Conservation (phyloP, 2,113 vertebrate genomes). For the Saguinus imperator region DNA sequence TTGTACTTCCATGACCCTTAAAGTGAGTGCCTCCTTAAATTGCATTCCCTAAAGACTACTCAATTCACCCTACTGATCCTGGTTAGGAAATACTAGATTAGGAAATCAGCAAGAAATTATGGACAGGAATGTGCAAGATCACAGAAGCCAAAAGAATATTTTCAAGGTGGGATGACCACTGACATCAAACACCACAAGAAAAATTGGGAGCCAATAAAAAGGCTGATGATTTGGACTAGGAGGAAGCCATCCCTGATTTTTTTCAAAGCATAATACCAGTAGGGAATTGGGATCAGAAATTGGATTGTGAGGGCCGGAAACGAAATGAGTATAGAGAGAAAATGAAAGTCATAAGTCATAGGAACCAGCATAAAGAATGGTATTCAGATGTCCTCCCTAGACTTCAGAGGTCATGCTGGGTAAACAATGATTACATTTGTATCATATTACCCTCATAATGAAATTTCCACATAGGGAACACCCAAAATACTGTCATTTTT, state of each 20-base stretch:
- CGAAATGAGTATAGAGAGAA: constrained; percentile 24
- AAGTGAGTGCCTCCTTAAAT: neutral
- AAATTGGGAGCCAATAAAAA: constrained; percentile 24
- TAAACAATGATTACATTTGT: neutral
- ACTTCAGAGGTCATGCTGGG: neutral
- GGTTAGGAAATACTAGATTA: neutral
- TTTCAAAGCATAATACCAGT: neutral
- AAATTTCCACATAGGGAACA: constrained; percentile 1
- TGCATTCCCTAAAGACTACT: neutral
- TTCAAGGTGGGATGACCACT: neutral
- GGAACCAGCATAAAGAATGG: constrained; percentile 13
- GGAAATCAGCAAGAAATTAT: neutral
- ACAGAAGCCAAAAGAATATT: constrained; percentile 37
- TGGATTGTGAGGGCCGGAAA: constrained; percentile 5
- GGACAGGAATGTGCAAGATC: neutral
- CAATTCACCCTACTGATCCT: neutral
- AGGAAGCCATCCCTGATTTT: constrained; percentile 26
- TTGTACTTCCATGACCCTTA: neutral
- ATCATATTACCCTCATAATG: neutral
- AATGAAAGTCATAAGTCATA: constrained; percentile 12
- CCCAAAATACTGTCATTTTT: constrained; percentile 20
- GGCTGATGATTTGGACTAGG: neutral
- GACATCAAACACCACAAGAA: neutral
- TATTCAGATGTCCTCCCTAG: neutral
- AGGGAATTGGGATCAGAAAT: constrained; percentile 10